Percentiles rank a stretch among this genome's conserved stretches.
Evolutionary conservation across 2,888 invertebrate species (phyloP).

Genomic region (Eugnorisma glareosa): DNA sequence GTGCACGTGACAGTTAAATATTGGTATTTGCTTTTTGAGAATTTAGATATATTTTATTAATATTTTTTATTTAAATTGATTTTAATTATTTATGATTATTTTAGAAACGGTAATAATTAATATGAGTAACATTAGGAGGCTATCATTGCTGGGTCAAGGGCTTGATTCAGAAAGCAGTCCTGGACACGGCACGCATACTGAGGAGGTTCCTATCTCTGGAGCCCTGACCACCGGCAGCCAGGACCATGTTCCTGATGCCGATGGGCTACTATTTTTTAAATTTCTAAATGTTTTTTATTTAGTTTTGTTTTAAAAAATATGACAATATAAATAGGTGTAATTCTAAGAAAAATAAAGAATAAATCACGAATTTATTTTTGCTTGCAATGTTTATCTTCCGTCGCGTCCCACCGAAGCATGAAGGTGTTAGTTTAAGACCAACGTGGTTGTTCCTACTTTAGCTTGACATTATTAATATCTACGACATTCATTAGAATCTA

Average conservation of each 20-base stretch:
- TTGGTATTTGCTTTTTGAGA: background rate
- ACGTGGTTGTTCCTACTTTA: conserved; percentile 18
- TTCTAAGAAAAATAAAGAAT: background rate
- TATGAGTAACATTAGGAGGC: too few species aligned
- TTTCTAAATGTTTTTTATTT: too few species aligned
- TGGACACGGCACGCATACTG: too few species aligned
- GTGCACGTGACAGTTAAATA: conserved; percentile 53
- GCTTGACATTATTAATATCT: conserved; percentile 48
- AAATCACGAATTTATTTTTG: conserved; percentile 21
- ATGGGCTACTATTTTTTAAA: too few species aligned
- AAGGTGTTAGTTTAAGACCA: conserved; percentile 42
- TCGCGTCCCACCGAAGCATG: conserved; percentile 18
- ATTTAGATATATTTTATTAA: too few species aligned
- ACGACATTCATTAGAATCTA: conserved; percentile 14
- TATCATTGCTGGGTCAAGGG: too few species aligned
- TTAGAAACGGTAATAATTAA: too few species aligned
- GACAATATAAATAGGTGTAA: background rate
- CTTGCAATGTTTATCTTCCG: conserved; percentile 30
- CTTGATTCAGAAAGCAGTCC: too few species aligned
- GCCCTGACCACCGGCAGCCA: too few species aligned
- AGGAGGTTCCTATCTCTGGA: too few species aligned
- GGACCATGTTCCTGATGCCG: too few species aligned
- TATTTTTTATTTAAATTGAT: background rate
- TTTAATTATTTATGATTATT: background rate
- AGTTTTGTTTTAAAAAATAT: background rate